Base-by-base conservation (phyloP, 2,888 invertebrate genomes). In the Latheticus oryzae region DNA sequence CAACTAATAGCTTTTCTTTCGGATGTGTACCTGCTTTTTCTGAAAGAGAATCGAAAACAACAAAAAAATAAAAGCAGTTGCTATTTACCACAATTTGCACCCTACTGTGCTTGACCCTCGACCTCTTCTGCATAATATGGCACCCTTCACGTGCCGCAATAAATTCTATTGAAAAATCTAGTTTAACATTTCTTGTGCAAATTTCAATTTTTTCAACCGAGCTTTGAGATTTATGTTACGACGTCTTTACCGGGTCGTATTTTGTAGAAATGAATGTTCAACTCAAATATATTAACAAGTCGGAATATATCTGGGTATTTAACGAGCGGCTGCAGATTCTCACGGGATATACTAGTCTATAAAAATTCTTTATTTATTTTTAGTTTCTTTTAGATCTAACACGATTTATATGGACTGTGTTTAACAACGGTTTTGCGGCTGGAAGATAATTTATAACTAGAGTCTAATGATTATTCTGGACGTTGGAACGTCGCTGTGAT, bases 61-160 rank as follows among this genome's bases (percentile, higher is more conserved):
- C 30, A 26, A 42, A 15, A n/a, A n/a, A n/a, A n/a, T n/a, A n/a
- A n/a, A n/a, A n/a, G n/a, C n/a, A n/a, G n/a, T 38, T 19, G 19
- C 21, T 11, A 21, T 21, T 30, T 13, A 5, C 48, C 58, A 60
- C 60, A 59, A 60, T 62, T 64, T 58, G 63, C 63, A 52, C 57
- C 64, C 64, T 48, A 42, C 59, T 53, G 59, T 26, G 55, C 53
- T 33, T 52, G 62, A 66, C 62, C 66, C 60, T 19, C 61, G 64
- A 65, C 64, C 63, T 54, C 53, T 33, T 47, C 11, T n/a, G 53
- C 43, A 57, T 61, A 63, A 63, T 61, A 50, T 37, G 55, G 59
- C 61, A 60, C 60, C 65, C 65, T 53, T 61, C 61, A 59, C 57
- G 59, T 60, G 57, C 50, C 28, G n/a, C n/a, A n/a, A n/a, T n/a